Evolutionary conservation across 2,797 vertebrate species (phyloP).

Genomic region (Dendrocincla tyrannina): DNA sequence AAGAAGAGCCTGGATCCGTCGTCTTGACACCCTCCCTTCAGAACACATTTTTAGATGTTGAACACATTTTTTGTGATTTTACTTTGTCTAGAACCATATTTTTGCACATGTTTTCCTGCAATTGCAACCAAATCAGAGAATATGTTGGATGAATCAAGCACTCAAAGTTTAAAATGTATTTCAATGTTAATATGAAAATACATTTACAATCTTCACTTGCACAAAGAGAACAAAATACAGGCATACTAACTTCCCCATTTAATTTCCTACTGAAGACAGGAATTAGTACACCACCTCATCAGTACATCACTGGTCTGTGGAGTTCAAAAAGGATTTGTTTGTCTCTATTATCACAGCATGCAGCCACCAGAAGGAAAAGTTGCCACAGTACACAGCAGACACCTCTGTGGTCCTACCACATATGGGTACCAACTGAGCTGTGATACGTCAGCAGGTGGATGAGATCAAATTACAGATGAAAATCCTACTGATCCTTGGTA

Average conservation of each 20-base stretch:
- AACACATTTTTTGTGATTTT: background rate
- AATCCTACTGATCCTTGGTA: background rate
- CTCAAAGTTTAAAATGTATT: background rate
- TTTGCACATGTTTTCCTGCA: background rate
- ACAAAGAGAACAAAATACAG: background rate
- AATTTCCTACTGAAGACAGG: background rate
- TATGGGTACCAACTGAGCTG: background rate
- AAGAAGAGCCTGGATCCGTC: background rate
- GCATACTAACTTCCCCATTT: background rate
- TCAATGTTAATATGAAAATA: background rate
- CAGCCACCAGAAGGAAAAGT: background rate
- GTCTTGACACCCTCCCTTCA: background rate
- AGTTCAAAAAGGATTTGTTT: background rate
- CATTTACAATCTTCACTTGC: background rate
- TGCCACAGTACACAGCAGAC: background rate
- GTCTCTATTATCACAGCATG: background rate
- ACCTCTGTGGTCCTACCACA: background rate
- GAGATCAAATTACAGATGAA: background rate
- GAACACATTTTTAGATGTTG: background rate
- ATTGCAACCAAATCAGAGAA: background rate
- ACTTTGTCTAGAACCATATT: background rate
- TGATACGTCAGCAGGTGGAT: fast-evolving
- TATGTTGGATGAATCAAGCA: background rate
- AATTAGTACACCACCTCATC: background rate
- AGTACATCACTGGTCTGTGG: background rate